A percentile compares a stretch with the other conserved stretches of the same genome.
Evolutionary conservation across 2,113 vertebrate genomes (phyloP).

Genomic region (Tympanuchus pallidicinctus): DNA sequence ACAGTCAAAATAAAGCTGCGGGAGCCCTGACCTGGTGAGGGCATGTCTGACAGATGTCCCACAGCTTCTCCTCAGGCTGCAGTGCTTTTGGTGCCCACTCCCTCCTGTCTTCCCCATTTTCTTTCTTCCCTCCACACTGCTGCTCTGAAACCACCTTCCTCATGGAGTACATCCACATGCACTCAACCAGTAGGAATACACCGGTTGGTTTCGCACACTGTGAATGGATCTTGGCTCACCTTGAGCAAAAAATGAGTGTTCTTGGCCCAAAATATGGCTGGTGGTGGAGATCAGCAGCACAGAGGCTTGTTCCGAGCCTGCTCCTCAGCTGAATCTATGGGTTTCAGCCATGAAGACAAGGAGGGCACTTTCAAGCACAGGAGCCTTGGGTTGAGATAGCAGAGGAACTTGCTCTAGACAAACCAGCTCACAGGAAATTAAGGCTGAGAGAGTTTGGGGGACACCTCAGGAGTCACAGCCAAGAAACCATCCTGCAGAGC

Average conservation of each 20-base stretch:
- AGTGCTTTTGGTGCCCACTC: neutral
- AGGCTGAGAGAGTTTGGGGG: neutral
- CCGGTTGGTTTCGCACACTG: neutral
- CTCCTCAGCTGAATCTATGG: neutral
- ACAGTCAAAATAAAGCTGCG: conserved; percentile 11
- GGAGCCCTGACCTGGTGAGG: conserved; percentile 25
- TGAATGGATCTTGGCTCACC: neutral
- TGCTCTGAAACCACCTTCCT: neutral
- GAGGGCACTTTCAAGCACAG: rapidly evolving
- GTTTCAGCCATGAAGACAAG: neutral
- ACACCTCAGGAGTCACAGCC: neutral
- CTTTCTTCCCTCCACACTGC: neutral
- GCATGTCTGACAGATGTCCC: neutral
- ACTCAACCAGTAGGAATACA: rapidly evolving
- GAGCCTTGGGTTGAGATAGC: rapidly evolving
- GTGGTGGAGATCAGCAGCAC: rapidly evolving
- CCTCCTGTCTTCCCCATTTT: neutral
- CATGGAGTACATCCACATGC: rapidly evolving
- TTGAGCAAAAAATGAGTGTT: neutral
- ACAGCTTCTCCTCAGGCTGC: neutral
- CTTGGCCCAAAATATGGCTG: neutral
- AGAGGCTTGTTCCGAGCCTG: neutral
- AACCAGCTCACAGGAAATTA: neutral
- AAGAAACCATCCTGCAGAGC: neutral
- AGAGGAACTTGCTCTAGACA: neutral